These are phyloP conservation scores for Drosophila tristis DNA, from an alignment of 1,140 invertebrate species.

Conservation along the genomic window DNA sequence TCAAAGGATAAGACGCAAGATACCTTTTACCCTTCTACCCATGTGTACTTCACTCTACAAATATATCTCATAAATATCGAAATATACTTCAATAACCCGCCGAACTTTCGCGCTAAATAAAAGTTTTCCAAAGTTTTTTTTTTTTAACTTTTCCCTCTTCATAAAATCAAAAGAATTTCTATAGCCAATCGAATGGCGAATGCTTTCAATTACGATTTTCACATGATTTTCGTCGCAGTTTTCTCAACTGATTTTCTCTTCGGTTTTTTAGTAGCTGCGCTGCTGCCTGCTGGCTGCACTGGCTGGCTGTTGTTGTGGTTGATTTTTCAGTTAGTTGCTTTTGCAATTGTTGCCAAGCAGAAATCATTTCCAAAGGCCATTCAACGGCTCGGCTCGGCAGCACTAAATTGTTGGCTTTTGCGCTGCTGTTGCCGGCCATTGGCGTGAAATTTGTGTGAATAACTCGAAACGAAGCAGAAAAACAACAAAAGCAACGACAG, in stretches of 20 bases:
- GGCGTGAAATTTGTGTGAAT: conserved; percentile 80
- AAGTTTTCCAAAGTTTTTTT: too few species aligned
- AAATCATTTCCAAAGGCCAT: conserved; percentile 72
- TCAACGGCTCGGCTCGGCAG: conserved; percentile 55
- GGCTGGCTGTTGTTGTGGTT: conserved; percentile 34
- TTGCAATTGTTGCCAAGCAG: conserved; percentile 62
- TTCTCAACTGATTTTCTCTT: conserved; percentile 38
- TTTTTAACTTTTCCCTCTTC: too few species aligned
- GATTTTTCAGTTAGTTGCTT: conserved; percentile 23
- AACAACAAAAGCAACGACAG: conserved; percentile 40
- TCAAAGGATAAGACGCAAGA: too few species aligned
- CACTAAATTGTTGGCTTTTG: conserved; percentile 45
- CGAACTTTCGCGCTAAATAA: too few species aligned
- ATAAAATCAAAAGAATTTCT: not conserved
- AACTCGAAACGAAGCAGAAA: conserved; percentile 40
- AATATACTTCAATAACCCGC: too few species aligned
- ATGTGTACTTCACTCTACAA: not conserved
- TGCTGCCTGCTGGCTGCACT: conserved; percentile 1
- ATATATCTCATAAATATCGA: too few species aligned
- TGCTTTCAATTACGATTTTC: conserved; percentile 1
- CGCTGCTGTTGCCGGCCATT: conserved; percentile 56
- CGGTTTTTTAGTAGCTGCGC: not conserved
- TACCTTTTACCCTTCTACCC: not conserved
- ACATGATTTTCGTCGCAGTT: conserved; percentile 37
- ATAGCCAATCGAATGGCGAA: not conserved